Evolutionary conservation across 2,113 vertebrate genomes (phyloP), one percentile per base, ranked within the genome.

Genomic region (Calidris pygmaea): DNA sequence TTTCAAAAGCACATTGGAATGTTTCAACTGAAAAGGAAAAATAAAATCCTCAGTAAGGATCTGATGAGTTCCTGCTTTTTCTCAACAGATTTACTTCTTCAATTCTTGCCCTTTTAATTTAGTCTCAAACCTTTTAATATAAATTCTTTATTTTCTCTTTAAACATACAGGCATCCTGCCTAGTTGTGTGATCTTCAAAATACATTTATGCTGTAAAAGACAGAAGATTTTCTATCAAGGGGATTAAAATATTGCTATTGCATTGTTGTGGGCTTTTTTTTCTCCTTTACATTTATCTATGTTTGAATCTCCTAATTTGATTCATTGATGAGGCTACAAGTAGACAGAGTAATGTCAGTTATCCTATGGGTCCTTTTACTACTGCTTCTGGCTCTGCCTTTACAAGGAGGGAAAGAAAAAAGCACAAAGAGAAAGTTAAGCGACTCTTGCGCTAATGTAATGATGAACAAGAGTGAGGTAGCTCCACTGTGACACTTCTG

Each of bases 401-500:
- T 27, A 58, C 35, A 78, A 87, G 19, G 10, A 84, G 17, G 11
- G 32, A 79, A 83, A 67, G 4, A 10, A 74, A 68, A 82, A 92
- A 72, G 8, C 45, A 76, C 4, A 21, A 85, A 48, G 15, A 60
- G 18, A 68, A 93, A 89, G 29, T 90, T 79, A 93, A 93, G 86
- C 32, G 85, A 35, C n/a, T 85, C 66, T 93, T 89, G 13, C 71
- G 48, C 14, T 93, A 83, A 90, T 75, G 30, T 34, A 93, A 82
- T 95, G 35, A 95, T 85, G 79, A 96, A 92, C 59, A 93, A 47
- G 56, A 24, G 41, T 63, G 60, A 94, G 90, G 62, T 10, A 88
- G 66, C 47, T 30, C 55, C 74, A 79, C 2, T 32, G 52, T 94
- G 93, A 10, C 22, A 52, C 35, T 96, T 90, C 26, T 81, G 77